Conservation (phyloP, 2,888 invertebrate species). For the Dicroscelio sp. region DNA sequence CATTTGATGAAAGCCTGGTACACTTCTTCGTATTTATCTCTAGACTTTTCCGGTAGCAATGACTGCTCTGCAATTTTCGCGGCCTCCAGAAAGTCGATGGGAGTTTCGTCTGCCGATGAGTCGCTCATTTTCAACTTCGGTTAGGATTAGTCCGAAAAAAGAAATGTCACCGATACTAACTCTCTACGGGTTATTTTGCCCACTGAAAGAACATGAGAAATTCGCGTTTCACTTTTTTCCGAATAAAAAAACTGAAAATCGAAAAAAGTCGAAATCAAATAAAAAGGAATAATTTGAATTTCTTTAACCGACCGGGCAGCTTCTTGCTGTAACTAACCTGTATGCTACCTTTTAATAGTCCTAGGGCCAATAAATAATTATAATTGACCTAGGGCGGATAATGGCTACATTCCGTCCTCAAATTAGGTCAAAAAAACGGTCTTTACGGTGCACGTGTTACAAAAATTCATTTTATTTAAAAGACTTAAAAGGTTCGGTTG, state of each 20-base stretch:
- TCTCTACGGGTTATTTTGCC: background rate
- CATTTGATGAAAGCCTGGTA: background rate
- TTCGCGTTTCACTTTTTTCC: too few species aligned
- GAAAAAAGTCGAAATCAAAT: background rate
- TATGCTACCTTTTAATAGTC: background rate
- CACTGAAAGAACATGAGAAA: too few species aligned
- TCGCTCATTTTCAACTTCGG: background rate
- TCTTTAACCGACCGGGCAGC: background rate
- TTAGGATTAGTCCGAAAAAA: background rate
- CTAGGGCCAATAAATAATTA: background rate
- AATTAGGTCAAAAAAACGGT: background rate
- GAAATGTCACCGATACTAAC: too few species aligned
- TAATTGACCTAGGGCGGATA: too few species aligned
- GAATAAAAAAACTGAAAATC: too few species aligned
- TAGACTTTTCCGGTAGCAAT: background rate
- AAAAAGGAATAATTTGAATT: too few species aligned
- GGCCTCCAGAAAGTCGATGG: background rate
- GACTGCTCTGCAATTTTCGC: background rate
- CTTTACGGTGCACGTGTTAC: too few species aligned
- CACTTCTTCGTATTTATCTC: background rate
- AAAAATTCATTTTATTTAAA: too few species aligned
- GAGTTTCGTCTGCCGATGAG: background rate
- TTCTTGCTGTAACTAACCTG: background rate
- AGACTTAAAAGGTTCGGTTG: too few species aligned
- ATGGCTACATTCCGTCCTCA: too few species aligned